phyloP scores from a whole-genome alignment of 2,888 invertebrate genomes.

The Trisateles emortualis region DNA sequence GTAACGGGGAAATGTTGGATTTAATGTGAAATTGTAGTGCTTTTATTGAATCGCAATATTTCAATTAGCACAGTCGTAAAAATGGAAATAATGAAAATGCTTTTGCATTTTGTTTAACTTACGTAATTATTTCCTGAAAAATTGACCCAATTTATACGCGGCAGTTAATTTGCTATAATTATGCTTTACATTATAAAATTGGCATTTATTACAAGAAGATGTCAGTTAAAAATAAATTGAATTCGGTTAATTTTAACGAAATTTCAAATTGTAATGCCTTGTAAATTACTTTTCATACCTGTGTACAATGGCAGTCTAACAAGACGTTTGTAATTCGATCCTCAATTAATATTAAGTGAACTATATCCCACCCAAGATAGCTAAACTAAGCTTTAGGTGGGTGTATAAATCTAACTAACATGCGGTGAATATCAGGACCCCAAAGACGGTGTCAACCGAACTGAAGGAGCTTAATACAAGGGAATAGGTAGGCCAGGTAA shows the following conservation, averaged over 20 bases:
- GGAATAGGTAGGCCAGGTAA: slow-evolving; percentile 76
- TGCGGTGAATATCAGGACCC: slow-evolving; percentile 64
- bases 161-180: neutral
- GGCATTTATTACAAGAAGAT: too few relatives aligned
- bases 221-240: too few relatives aligned
- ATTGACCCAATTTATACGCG: slow-evolving; percentile 1
- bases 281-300: too few relatives aligned
- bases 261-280: too few relatives aligned
- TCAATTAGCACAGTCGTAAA: slow-evolving; percentile 52
- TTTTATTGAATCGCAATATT: slow-evolving; percentile 59
- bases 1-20: slow-evolving; percentile 50
- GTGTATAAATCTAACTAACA: slow-evolving; percentile 65
- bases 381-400: slow-evolving; percentile 46
- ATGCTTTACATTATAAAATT: neutral
- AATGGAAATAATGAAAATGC: slow-evolving; percentile 26
- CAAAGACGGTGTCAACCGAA: slow-evolving; percentile 70
- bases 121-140: slow-evolving; percentile 10
- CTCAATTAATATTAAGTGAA: slow-evolving; percentile 40
- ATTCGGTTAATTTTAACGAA: too few relatives aligned
- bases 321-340: slow-evolving; percentile 22
- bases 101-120: slow-evolving; percentile 27
- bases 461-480: slow-evolving; percentile 69
- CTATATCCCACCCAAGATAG: slow-evolving; percentile 46
- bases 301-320: neutral
- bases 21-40: slow-evolving; percentile 56